phyloP scores from a whole-genome alignment of 1,140 invertebrate genomes.

The Dreissena rostriformis region DNA sequence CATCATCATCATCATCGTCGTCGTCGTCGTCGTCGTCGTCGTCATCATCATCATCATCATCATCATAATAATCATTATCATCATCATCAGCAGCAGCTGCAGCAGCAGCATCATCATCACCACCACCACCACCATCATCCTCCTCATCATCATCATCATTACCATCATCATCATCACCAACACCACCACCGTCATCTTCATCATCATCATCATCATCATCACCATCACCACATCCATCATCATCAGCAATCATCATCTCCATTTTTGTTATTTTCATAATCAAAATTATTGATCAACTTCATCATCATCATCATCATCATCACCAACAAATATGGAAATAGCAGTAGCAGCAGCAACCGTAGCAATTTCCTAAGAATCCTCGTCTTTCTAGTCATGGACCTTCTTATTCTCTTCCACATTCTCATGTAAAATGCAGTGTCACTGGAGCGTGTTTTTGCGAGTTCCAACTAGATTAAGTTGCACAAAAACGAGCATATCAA shows the following conservation, averaged over 20 bases:
- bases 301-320: conserved; percentile 15
- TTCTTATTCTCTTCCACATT: no score
- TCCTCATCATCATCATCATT: conserved; percentile 6
- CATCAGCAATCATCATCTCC: conserved; percentile 7
- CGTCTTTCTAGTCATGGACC: no score
- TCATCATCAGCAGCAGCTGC: neutral
- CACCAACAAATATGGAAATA: neutral
- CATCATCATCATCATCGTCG: conserved; percentile 9
- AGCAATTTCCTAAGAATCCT: neutral
- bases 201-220: conserved; percentile 19
- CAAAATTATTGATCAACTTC: neutral
- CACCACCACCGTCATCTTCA: neutral
- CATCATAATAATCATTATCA: conserved; percentile 4
- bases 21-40: neutral
- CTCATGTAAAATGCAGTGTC: no score
- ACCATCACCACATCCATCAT: neutral
- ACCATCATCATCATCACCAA: conserved; percentile 18
- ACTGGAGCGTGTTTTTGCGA: no score
- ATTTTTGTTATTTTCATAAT: neutral
- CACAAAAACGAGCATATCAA: no score
- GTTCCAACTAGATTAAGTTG: no score
- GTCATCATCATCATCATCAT: conserved; percentile 13
- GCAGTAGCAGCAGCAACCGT: neutral
- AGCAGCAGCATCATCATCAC: conserved; percentile 3
- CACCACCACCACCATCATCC: neutral